phyloP scores from a whole-genome alignment of 1,140 invertebrate species.

The Orius laevigatus region DNA sequence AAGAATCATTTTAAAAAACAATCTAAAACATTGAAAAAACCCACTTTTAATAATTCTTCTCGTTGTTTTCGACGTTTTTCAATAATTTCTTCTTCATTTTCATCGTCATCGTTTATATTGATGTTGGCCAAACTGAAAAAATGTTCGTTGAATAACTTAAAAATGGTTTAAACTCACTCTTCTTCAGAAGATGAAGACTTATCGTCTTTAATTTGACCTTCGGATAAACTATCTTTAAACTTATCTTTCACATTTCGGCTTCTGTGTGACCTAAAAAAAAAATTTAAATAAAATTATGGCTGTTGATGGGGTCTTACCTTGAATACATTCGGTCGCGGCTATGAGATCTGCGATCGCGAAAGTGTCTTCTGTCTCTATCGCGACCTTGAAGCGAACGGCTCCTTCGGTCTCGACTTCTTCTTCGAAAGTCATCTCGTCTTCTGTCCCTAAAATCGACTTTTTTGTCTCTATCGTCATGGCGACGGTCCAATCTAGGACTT shows the following conservation, averaged over 20 bases:
- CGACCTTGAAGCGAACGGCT: constrained; percentile 18
- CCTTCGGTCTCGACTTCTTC: constrained; percentile 20
- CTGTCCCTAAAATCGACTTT: neutral
- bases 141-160: neutral
- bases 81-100: constrained; percentile 89
- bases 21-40: constrained; percentile 13
- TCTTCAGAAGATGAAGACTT: constrained; percentile 43
- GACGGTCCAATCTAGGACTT: constrained; percentile 3
- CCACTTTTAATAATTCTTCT: constrained; percentile 72
- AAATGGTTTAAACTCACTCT: constrained; percentile 28
- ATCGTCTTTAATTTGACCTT: constrained; percentile 48
- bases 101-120: constrained; percentile 75
- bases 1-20: constrained; percentile 17
- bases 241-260: constrained; percentile 34
- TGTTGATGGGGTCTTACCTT: neutral
- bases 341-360: constrained; percentile 20
- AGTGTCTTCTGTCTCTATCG: constrained; percentile 23
- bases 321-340: constrained; percentile 15
- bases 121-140: constrained; percentile 36
- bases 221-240: constrained; percentile 69
- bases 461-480: constrained; percentile 2
- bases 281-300: constrained; percentile 1
- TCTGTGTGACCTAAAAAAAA: constrained; percentile 18
- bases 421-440: constrained; percentile 1
- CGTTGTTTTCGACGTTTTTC: constrained; percentile 74